Evolutionary conservation across 2,797 vertebrate genomes (phyloP), one percentile per base, ranked within the genome.

Genomic region (Halcyon leucocephala): DNA sequence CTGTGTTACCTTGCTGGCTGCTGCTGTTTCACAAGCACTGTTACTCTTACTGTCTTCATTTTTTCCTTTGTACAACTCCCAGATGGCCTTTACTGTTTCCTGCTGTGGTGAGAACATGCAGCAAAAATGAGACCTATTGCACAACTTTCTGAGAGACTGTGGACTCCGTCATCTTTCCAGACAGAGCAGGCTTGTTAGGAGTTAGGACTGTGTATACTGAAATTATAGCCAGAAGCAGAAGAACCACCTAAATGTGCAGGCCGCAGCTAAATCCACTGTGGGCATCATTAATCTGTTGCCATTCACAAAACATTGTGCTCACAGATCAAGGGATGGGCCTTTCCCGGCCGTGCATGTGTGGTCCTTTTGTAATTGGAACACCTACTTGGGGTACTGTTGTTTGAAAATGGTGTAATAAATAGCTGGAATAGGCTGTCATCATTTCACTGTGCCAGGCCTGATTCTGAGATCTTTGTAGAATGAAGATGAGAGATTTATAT

Each of bases 91-190:
- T 90, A 51, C 66, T 54, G 26, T 55, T 91, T 91, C 77, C 77
- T 94, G 70, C 87, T 93, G 70, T 65, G 66, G 51, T 95, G 66
- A 88, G 80, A 93, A 79, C 72, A 91, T 31, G 46, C 69, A 91
- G 85, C 72, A 95, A 88, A 94, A 95, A 67, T 80, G 66, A 90
- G 58, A 76, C 60, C 28, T 90, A 22, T 76, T 94, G 87, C 51
- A 67, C 42, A 95, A 64, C 64, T 37, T 51, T 61, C 54, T 73
- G 21, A 90, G 82, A 94, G 70, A 72, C 49, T 31, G 2, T 26
- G n/a, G 67, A 35, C 41, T 71, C 80, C 86, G 49, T 83, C 51
- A 21, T 89, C 28, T 39, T 91, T 93, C 69, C 62, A 86, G 51
- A 83, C 46, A 57, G n/a, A 58, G 46, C 66, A 82, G 48, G 54